Conservation (phyloP, 1,140 invertebrate species). For the Latrodectus geometricus region DNA sequence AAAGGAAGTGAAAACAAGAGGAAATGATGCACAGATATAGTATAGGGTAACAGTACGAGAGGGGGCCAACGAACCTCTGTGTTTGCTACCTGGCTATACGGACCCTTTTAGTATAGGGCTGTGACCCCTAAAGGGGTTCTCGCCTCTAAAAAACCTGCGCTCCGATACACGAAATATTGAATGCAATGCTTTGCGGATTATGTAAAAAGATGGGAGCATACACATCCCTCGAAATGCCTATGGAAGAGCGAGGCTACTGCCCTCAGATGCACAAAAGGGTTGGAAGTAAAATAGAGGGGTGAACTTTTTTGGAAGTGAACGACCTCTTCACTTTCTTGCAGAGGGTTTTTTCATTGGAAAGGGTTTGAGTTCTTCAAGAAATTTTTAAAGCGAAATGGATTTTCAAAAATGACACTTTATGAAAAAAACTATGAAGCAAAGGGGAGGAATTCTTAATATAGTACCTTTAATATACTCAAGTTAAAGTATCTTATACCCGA, state of each 20-base stretch:
- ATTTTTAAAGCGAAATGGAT: neutral
- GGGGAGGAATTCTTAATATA: too few species aligned
- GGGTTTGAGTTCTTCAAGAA: neutral
- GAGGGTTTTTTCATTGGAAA: neutral
- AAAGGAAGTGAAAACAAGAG: conserved; percentile 54
- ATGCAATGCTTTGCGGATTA: neutral
- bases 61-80: conserved; percentile 47
- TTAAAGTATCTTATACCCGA: too few species aligned
- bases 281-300: conserved; percentile 37
- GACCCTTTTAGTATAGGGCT: conserved; percentile 19
- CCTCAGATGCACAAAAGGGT: conserved; percentile 21
- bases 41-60: conserved; percentile 20
- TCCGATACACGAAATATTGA: conserved; percentile 45
- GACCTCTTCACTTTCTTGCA: conserved; percentile 20
- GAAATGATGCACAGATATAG: conserved; percentile 16
- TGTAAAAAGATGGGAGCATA: neutral
- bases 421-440: too few species aligned
- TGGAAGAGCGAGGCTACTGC: conserved; percentile 36
- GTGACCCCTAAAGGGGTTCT: conserved; percentile 45
- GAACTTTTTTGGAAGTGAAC: conserved; percentile 43
- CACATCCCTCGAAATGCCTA: conserved; percentile 38
- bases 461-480: too few species aligned
- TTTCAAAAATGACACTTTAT: neutral
- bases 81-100: conserved; percentile 56
- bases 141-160: conserved; percentile 38